phyloP scores from a whole-genome alignment of 2,113 vertebrate genomes.

The Gadus chalcogrammus region DNA sequence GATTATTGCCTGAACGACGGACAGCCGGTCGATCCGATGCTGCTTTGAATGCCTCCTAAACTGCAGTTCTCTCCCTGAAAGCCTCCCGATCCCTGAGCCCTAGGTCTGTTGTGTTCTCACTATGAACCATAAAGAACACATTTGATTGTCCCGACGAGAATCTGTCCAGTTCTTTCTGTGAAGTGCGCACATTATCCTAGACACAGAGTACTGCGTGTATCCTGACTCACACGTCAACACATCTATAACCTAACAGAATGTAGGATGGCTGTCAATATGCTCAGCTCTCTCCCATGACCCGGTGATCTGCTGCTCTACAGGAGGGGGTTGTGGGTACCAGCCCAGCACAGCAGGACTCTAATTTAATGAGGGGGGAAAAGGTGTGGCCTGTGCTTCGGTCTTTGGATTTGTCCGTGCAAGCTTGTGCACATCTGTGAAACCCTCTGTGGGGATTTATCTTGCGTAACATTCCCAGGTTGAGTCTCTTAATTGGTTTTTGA shows the following conservation, averaged over 20 bases:
- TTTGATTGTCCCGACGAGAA: too few species aligned
- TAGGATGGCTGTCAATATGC: slow-evolving; percentile 41
- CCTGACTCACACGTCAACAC: slow-evolving; percentile 3
- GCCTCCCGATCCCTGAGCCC: too few species aligned
- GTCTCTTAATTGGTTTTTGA: slow-evolving; percentile 56
- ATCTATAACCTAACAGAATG: neutral
- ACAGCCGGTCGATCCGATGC: too few species aligned
- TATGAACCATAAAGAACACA: too few species aligned
- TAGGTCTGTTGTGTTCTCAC: too few species aligned
- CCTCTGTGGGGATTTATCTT: slow-evolving; percentile 20
- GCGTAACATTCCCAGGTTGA: slow-evolving; percentile 46
- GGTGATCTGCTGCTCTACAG: slow-evolving; percentile 55
- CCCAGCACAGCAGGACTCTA: slow-evolving; percentile 61
- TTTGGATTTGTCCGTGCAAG: neutral
- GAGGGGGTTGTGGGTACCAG: slow-evolving; percentile 53
- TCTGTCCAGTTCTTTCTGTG: too few species aligned
- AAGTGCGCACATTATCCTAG: neutral
- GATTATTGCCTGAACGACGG: too few species aligned
- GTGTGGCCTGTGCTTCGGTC: slow-evolving; percentile 24
- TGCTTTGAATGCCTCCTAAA: too few species aligned
- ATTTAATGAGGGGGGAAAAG: slow-evolving; percentile 63
- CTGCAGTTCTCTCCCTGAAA: too few species aligned
- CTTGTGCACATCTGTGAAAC: neutral
- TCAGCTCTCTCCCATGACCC: slow-evolving; percentile 67
- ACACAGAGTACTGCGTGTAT: neutral